A percentile compares a stretch with the other conserved stretches of the same genome.
These are phyloP conservation scores for Scytalopus superciliaris DNA, from an alignment of 2,113 vertebrate genomes.

Conservation along the genomic window DNA sequence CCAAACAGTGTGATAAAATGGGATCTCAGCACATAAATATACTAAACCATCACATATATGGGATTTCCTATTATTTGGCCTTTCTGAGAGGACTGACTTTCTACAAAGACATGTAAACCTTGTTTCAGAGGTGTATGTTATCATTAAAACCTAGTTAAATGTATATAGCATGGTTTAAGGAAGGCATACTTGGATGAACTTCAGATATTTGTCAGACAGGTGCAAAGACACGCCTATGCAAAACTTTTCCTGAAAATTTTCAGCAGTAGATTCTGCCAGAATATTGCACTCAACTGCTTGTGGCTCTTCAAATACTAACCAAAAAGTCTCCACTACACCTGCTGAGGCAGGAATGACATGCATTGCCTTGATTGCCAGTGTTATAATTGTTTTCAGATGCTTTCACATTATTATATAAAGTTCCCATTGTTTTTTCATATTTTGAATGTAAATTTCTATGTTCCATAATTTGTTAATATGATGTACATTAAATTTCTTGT, in stretches of 20 bases:
- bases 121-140: not conserved
- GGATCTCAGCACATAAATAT: not conserved
- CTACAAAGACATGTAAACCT: not conserved
- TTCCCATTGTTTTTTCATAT: not conserved
- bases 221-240: accelerated
- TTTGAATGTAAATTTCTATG: not conserved
- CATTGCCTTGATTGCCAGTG: not conserved
- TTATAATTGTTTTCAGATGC: not conserved
- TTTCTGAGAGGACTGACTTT: not conserved
- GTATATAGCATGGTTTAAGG: not conserved
- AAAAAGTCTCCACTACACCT: not conserved
- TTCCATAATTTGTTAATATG: not conserved
- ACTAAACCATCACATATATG: not conserved
- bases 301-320: not conserved
- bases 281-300: not conserved
- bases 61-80: not conserved
- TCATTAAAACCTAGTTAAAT: not conserved
- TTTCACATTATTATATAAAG: not conserved
- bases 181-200: not conserved
- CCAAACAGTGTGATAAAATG: not conserved
- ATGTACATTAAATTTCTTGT: not conserved
- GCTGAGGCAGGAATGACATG: not conserved
- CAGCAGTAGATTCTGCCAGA: not conserved
- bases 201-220: not conserved
- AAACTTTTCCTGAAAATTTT: not conserved